Percentiles rank a stretch among this genome's conserved stretches.
These are phyloP conservation scores for Lamellibrachia luymesi DNA, from an alignment of 1,140 invertebrate species.

Conservation along the genomic window DNA sequence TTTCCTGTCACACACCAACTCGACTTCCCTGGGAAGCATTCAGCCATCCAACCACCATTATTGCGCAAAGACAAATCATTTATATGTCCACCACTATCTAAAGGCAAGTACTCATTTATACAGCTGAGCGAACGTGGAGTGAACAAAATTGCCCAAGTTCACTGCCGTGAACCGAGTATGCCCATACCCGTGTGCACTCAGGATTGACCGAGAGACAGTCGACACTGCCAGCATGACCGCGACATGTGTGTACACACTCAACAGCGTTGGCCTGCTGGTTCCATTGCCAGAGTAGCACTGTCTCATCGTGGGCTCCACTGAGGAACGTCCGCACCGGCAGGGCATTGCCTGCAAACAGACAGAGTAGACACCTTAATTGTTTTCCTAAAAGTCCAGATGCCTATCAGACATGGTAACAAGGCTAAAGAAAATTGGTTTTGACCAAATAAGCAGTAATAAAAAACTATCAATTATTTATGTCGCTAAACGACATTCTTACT, in stretches of 20 bases:
- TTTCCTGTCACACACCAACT: background rate
- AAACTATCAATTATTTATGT: too few relatives aligned
- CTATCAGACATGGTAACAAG: background rate
- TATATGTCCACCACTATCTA: too few relatives aligned
- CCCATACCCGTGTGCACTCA: slow-evolving; percentile 58
- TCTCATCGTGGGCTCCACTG: slow-evolving; percentile 89
- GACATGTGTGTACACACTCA: slow-evolving; percentile 76
- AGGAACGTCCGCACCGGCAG: slow-evolving; percentile 45
- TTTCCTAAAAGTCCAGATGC: background rate
- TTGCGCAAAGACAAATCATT: too few relatives aligned
- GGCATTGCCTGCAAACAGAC: slow-evolving; percentile 28
- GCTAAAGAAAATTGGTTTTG: too few relatives aligned
- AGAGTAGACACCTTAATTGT: background rate
- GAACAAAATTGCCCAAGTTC: background rate
- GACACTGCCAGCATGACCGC: slow-evolving; percentile 84
- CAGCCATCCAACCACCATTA: too few relatives aligned
- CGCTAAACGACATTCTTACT: too few relatives aligned
- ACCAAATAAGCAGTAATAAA: too few relatives aligned
- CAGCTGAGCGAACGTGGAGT: too few relatives aligned
- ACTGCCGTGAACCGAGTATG: background rate
- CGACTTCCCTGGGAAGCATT: too few relatives aligned
- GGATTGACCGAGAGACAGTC: slow-evolving; percentile 78
- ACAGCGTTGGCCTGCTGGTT: slow-evolving; percentile 68
- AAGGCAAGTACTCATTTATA: too few relatives aligned
- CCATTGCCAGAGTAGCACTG: slow-evolving; percentile 81